phyloP scores from a whole-genome alignment of 2,888 invertebrate species.

The Eurytoma adleriae region DNA sequence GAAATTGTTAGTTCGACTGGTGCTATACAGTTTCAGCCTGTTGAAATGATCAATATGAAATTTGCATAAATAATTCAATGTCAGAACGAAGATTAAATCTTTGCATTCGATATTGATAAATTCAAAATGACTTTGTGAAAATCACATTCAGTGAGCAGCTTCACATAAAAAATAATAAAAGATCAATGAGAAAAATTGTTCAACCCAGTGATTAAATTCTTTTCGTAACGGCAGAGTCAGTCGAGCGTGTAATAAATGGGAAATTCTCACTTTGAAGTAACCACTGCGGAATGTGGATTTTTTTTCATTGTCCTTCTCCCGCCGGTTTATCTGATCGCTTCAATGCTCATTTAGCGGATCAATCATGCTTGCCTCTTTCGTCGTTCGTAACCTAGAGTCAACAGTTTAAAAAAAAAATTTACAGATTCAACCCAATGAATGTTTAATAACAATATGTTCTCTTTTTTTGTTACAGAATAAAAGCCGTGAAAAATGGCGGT shows the following conservation, averaged over 20 bases:
- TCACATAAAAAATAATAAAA: conserved; percentile 20
- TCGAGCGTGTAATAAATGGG: conserved; percentile 47
- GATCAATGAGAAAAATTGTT: background rate
- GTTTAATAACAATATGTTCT: background rate
- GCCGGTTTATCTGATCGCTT: conserved; percentile 22
- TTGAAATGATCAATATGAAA: no score
- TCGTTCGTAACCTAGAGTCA: no score
- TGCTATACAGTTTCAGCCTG: no score
- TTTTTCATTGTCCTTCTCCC: background rate
- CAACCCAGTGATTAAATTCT: conserved; percentile 27
- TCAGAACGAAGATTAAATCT: no score
- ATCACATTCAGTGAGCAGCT: background rate
- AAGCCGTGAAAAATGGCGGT: conserved; percentile 82
- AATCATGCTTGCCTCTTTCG: no score
- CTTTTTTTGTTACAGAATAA: conserved; percentile 56
- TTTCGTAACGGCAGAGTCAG: conserved; percentile 36
- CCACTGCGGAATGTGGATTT: conserved; percentile 40
- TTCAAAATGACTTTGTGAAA: background rate
- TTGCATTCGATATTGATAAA: no score
- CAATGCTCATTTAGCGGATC: no score
- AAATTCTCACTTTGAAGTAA: conserved; percentile 41
- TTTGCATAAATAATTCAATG: no score
- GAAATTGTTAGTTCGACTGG: no score
- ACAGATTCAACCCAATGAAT: background rate
- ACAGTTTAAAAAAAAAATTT: background rate